Conservation (phyloP, 2,113 vertebrate species). For the Pluvialis apricaria region DNA sequence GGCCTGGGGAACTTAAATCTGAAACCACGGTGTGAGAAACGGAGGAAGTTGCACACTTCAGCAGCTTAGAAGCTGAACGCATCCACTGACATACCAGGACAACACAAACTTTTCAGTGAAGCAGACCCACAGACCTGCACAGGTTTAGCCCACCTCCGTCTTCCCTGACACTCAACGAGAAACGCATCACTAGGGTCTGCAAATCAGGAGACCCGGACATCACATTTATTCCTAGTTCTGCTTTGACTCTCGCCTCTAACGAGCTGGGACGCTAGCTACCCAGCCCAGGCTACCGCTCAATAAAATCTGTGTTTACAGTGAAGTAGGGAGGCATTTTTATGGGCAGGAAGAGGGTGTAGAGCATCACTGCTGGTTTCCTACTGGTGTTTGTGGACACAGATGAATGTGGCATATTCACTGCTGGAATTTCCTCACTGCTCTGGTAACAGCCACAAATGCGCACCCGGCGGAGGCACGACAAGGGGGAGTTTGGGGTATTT, state of each 20-base stretch:
- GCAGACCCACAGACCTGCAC: not conserved
- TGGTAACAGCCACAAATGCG: not conserved
- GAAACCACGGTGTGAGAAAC: fast-evolving
- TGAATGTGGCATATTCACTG: not conserved
- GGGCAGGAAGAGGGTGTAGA: not conserved
- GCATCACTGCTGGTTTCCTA: not conserved
- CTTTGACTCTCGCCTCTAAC: not conserved
- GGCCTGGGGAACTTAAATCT: not conserved
- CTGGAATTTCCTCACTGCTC: not conserved
- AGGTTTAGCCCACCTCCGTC: not conserved
- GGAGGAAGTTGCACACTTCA: not conserved
- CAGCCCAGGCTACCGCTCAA: not conserved
- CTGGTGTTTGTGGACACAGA: not conserved
- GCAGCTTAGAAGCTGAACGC: not conserved
- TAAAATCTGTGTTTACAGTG: not conserved
- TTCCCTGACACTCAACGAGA: fast-evolving
- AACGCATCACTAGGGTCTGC: not conserved
- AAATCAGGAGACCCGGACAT: not conserved
- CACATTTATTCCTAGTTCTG: not conserved
- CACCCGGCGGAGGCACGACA: not conserved
- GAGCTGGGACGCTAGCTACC: not conserved
- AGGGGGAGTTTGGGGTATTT: not conserved
- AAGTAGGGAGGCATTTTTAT: not conserved
- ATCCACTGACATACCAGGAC: not conserved
- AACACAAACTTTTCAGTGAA: not conserved